These are phyloP conservation scores for Hapalemur alaotrensis DNA, from an alignment of 2,797 vertebrate genomes.

Conservation along the genomic window DNA sequence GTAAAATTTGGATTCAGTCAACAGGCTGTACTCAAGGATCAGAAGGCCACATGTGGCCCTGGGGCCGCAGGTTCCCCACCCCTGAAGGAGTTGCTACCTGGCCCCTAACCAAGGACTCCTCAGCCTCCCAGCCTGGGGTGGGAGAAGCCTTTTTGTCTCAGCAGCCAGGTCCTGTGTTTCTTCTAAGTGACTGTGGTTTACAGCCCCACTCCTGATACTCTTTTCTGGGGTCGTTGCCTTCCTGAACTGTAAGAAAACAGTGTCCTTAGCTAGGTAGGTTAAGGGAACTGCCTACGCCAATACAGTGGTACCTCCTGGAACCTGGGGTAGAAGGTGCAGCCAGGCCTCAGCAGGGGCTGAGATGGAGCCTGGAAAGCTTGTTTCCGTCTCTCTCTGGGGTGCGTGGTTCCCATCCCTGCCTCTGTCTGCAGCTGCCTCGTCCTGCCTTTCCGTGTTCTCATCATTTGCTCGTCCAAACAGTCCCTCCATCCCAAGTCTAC, in stretches of 20 bases:
- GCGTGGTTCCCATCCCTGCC: neutral
- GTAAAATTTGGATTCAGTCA: no score
- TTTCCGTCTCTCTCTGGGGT: neutral
- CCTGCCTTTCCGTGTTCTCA: neutral
- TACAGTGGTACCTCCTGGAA: neutral
- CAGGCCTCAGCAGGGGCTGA: neutral
- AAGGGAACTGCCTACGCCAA: neutral
- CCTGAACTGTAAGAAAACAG: neutral
- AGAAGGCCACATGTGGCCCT: no score
- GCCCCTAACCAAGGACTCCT: neutral
- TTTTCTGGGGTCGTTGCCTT: neutral
- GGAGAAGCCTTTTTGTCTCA: neutral
- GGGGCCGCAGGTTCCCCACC: no score
- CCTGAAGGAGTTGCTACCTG: neutral
- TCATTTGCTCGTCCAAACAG: neutral
- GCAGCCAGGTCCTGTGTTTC: neutral
- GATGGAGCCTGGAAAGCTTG: neutral
- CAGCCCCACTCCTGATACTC: neutral
- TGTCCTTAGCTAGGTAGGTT: neutral
- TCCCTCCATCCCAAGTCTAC: neutral
- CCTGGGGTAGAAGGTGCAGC: neutral
- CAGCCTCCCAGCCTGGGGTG: neutral
- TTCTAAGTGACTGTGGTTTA: neutral
- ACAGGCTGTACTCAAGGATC: no score
- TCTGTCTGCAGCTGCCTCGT: neutral